Base-by-base conservation (phyloP, 2,797 vertebrate genomes). In the Alauda arvensis region DNA sequence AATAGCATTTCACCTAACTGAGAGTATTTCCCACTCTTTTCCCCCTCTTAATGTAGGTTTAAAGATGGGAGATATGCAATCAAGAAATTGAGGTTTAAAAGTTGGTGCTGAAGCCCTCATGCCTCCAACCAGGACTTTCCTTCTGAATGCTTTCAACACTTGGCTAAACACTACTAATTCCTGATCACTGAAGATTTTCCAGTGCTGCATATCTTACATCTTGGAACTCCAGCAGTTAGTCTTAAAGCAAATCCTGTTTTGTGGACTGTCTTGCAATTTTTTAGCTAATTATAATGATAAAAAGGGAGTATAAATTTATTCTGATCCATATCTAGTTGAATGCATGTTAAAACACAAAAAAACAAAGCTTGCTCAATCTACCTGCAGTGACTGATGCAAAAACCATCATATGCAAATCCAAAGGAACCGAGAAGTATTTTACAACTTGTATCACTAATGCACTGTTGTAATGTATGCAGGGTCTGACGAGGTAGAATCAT, bases 251-350 rank as follows among this genome's bases (percentile, higher is more conserved):
- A 97, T 96, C 96, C 96, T 98, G 97, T 98, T 98, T 98, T 97
- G 98, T 99, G 98, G 98, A 98, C 98, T 97, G 97, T 98, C 98
- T 98, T 98, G 98, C 98, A 97, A 97, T 97, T 98, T 99, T 98
- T 98, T 98, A 99, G 98, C 97, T 98, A 98, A 97, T 97, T 97
- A 96, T 97, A 97, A 97, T 96, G 97, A 97, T 98, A 96, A 98
- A 98, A 98, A 97, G 97, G 98, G 97, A 98, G 98, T 98, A 97
- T 97, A 97, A 97, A 96, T 97, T 96, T 95, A 96, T 98, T 97
- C 96, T 98, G 97, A 98, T 96, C 96, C 96, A 96, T 98, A 98
- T 97, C 97, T 97, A 98, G 97, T 97, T 97, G 98, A 99, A 98
- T 98, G 98, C 98, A 99, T 99, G 98, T 99, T 97, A 97, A 97